These are phyloP conservation scores for Penaeus indicus DNA, from an alignment of 1,140 invertebrate genomes.

Conservation along the genomic window DNA sequence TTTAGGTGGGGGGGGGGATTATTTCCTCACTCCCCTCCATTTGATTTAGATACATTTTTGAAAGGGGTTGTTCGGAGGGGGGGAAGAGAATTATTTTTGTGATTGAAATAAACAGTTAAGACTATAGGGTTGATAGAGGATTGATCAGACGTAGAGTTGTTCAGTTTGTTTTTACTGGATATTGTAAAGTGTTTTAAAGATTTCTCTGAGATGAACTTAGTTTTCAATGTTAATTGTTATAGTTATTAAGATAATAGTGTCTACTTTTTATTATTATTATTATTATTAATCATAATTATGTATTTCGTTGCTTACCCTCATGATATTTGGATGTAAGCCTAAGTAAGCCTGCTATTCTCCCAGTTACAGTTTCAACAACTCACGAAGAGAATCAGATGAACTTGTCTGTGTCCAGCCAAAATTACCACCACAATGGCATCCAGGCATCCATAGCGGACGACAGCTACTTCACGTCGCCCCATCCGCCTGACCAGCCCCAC, in stretches of 20 bases:
- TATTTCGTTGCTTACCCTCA: constrained; percentile 1
- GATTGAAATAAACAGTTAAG: no score
- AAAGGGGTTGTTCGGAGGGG: no score
- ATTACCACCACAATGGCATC: constrained; percentile 63
- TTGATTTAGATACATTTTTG: not conserved
- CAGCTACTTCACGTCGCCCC: constrained; percentile 65
- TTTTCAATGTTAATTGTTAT: no score
- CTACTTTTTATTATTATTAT: not conserved
- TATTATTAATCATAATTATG: not conserved
- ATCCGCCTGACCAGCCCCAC: constrained; percentile 63
- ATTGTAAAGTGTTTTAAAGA: no score
- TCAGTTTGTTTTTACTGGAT: no score
- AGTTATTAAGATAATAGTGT: no score
- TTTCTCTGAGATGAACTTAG: no score
- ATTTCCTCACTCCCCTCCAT: not conserved
- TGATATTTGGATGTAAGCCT: not conserved
- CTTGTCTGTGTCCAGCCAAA: constrained; percentile 27
- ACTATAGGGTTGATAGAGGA: no score
- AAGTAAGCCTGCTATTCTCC: not conserved
- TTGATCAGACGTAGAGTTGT: no score
- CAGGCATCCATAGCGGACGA: constrained; percentile 59
- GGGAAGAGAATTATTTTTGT: no score
- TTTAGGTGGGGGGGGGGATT: not conserved
- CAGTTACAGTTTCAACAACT: constrained; percentile 61
- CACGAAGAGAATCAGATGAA: constrained; percentile 48